Conservation (phyloP, 2,888 invertebrate genomes). For the Andrena haemorrhoa region DNA sequence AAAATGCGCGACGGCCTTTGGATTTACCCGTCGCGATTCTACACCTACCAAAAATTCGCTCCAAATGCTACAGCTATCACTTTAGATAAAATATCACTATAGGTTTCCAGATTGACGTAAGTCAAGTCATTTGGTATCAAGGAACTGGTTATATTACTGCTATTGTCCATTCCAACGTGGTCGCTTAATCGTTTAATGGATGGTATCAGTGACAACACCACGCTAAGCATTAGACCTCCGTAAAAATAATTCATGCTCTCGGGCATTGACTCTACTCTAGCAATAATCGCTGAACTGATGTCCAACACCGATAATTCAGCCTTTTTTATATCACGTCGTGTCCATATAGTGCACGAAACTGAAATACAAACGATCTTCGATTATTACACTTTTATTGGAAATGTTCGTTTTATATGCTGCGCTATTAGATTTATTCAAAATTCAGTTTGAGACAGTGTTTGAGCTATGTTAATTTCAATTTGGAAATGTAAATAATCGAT, state of each 20-base stretch:
- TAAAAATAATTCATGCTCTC: constrained; percentile 93
- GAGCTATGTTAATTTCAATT: neutral
- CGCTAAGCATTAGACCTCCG: constrained; percentile 88
- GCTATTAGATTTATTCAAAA: neutral
- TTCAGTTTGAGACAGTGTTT: neutral
- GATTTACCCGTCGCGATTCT: neutral
- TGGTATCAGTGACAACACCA: constrained; percentile 88
- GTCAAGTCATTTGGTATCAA: constrained; percentile 78
- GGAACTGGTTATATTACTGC: constrained; percentile 78
- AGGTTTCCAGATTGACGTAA: constrained; percentile 75
- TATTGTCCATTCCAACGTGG: constrained; percentile 79
- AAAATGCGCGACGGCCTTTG: too few relatives aligned
- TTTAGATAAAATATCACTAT: constrained; percentile 75
- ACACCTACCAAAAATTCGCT: constrained; percentile 84
- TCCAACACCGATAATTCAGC: constrained; percentile 97
- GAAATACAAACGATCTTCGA: constrained; percentile 61
- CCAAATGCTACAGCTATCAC: constrained; percentile 85
- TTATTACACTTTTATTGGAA: too few relatives aligned
- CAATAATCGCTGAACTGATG: constrained; percentile 97
- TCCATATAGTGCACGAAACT: constrained; percentile 99
- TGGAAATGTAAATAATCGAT: neutral
- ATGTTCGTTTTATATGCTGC: too few relatives aligned
- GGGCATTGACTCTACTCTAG: constrained; percentile 93
- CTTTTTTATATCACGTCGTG: constrained; percentile 94
- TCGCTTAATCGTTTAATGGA: constrained; percentile 86